phyloP scores from a whole-genome alignment of 2,888 invertebrate genomes.

The Druceiella hillmani region DNA sequence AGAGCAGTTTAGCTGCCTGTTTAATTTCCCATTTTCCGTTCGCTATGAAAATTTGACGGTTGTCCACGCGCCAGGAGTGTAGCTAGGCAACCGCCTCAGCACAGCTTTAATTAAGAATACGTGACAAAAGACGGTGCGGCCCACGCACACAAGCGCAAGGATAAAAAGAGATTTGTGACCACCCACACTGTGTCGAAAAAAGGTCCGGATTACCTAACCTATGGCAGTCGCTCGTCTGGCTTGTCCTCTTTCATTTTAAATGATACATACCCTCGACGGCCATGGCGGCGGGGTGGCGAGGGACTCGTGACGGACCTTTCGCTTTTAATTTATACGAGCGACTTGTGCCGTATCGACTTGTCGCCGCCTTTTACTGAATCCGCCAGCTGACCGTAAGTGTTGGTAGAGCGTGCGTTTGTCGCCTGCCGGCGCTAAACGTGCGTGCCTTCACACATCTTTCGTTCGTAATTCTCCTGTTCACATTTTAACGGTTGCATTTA shows the following conservation, averaged over 20 bases:
- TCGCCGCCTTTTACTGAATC: too few species aligned
- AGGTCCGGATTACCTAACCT: slow-evolving; percentile 52
- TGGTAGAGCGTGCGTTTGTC: too few species aligned
- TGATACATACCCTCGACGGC: slow-evolving; percentile 30
- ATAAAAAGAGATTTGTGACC: slow-evolving; percentile 24
- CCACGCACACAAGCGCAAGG: slow-evolving; percentile 47
- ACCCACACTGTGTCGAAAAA: too few species aligned
- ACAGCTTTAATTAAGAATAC: slow-evolving; percentile 54
- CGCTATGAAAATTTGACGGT: slow-evolving; percentile 47
- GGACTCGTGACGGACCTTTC: too few species aligned
- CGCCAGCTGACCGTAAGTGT: too few species aligned
- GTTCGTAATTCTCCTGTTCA: too few species aligned
- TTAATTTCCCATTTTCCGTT: too few species aligned
- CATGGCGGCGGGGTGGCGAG: too few species aligned
- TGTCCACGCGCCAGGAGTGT: slow-evolving; percentile 29
- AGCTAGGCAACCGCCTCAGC: slow-evolving; percentile 34
- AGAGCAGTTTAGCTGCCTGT: too few species aligned
- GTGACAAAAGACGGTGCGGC: slow-evolving; percentile 55
- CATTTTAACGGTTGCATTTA: too few species aligned
- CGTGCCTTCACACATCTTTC: too few species aligned
- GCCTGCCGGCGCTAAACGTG: too few species aligned
- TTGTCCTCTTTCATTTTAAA: slow-evolving; percentile 53
- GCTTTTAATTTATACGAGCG: slow-evolving; percentile 5
- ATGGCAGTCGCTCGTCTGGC: slow-evolving; percentile 22
- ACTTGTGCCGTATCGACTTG: slow-evolving; percentile 4